Conservation (phyloP, 2,797 vertebrate species). For the Spizella passerina region DNA sequence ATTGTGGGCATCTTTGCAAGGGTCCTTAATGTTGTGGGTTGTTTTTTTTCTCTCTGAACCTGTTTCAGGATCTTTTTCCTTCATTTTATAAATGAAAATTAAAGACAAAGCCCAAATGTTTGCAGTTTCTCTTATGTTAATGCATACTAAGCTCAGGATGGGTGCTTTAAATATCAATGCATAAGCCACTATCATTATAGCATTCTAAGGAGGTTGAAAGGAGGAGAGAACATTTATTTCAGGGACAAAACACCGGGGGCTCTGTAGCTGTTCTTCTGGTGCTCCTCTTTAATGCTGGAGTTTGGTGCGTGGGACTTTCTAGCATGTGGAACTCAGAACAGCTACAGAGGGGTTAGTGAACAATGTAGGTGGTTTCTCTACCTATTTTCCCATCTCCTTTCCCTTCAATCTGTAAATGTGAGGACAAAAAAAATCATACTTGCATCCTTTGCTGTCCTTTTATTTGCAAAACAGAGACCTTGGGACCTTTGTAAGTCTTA, state of each 20-base stretch:
- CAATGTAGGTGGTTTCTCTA: not conserved
- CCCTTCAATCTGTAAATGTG: not conserved
- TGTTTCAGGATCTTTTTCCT: not conserved
- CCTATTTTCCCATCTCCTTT: not conserved
- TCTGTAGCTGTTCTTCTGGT: not conserved
- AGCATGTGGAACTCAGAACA: not conserved
- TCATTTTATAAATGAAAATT: not conserved
- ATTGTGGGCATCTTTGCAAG: not conserved
- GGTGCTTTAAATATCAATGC: not conserved
- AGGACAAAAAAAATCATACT: not conserved
- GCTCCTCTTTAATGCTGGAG: not conserved
- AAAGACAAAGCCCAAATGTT: not conserved
- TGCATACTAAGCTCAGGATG: not conserved
- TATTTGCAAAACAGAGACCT: not conserved
- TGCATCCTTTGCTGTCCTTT: not conserved
- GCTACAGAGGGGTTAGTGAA: not conserved
- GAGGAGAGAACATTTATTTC: not conserved
- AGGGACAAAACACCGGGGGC: not conserved
- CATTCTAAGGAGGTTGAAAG: not conserved
- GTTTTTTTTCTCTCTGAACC: fast-evolving
- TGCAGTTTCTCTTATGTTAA: not conserved
- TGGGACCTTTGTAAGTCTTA: not conserved
- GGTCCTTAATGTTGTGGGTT: fast-evolving
- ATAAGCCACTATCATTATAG: not conserved
- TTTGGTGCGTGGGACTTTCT: not conserved